Conservation (phyloP, 2,888 invertebrate genomes). For the Aquatica leii region DNA sequence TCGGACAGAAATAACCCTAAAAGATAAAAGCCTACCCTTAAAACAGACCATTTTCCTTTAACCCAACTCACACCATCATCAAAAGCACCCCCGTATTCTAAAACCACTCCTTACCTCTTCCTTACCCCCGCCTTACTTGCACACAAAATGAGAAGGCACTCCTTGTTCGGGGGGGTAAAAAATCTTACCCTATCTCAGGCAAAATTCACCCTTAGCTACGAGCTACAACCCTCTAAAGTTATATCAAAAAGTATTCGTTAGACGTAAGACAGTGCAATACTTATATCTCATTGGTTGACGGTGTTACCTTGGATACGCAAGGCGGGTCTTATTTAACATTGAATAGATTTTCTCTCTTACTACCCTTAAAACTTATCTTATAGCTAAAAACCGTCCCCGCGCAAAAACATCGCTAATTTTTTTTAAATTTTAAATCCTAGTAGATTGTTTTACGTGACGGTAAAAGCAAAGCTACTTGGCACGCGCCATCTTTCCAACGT, state of each 20-base stretch:
- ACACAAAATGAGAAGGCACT: constrained; percentile 40
- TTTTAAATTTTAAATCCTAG: too few relatives aligned
- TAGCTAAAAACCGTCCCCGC: constrained; percentile 35
- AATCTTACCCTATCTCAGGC: constrained; percentile 55
- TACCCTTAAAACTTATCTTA: constrained; percentile 48
- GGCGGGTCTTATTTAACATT: constrained; percentile 41
- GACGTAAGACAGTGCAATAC: constrained; percentile 58
- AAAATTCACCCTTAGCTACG: constrained; percentile 53
- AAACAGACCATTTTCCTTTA: constrained; percentile 53
- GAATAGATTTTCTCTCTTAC: constrained; percentile 37
- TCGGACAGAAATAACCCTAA: constrained; percentile 59
- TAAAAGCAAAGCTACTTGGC: too few relatives aligned
- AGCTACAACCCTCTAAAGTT: constrained; percentile 52
- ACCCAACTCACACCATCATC: constrained; percentile 36
- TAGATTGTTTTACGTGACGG: background rate
- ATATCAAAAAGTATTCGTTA: constrained; percentile 50
- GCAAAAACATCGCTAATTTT: too few relatives aligned
- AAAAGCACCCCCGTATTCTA: constrained; percentile 40
- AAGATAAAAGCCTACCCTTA: constrained; percentile 58
- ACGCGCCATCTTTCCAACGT: too few relatives aligned
- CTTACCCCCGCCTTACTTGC: constrained; percentile 28
- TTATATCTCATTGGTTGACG: constrained; percentile 59
- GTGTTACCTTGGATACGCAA: constrained; percentile 57
- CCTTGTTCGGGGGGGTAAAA: constrained; percentile 47
- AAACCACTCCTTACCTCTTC: constrained; percentile 53